These are phyloP conservation scores for Xylophagus ater DNA, from an alignment of 2,888 invertebrate species.

Conservation along the genomic window DNA sequence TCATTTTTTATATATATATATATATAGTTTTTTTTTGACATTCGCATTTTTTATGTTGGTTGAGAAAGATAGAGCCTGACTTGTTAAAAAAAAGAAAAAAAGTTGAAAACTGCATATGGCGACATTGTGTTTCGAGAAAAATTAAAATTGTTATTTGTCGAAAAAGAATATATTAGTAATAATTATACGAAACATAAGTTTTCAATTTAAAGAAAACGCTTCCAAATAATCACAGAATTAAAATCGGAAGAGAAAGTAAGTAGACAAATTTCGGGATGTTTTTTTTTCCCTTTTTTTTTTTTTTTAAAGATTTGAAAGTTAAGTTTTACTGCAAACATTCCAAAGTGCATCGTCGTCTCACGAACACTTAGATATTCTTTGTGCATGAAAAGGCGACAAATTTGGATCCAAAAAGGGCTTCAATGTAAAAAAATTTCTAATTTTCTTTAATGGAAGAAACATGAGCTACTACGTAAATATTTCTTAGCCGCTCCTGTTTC, in stretches of 20 bases:
- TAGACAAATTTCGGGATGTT: conserved; percentile 1
- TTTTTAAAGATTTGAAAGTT: conserved; percentile 6
- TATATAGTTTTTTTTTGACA: too few species aligned
- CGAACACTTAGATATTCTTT: neutral
- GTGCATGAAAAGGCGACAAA: neutral
- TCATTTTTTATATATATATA: too few species aligned
- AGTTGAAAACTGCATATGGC: conserved; percentile 15
- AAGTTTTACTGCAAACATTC: neutral
- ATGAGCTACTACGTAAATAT: too few species aligned
- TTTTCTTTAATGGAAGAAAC: too few species aligned
- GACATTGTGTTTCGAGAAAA: conserved; percentile 11
- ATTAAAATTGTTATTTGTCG: conserved; percentile 5
- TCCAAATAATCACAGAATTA: neutral
- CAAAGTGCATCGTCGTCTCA: neutral
- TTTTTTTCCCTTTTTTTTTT: neutral
- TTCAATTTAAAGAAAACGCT: too few species aligned
- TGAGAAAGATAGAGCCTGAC: too few species aligned
- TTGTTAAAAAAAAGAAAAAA: conserved; percentile 11
- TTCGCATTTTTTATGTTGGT: too few species aligned
- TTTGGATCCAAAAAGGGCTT: neutral
- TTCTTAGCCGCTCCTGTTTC: too few species aligned
- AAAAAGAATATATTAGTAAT: too few species aligned
- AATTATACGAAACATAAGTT: too few species aligned
- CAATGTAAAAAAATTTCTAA: conserved; percentile 2
- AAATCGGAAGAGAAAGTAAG: neutral